Conservation (phyloP, 2,797 vertebrate species). For the Anabas testudineus region DNA sequence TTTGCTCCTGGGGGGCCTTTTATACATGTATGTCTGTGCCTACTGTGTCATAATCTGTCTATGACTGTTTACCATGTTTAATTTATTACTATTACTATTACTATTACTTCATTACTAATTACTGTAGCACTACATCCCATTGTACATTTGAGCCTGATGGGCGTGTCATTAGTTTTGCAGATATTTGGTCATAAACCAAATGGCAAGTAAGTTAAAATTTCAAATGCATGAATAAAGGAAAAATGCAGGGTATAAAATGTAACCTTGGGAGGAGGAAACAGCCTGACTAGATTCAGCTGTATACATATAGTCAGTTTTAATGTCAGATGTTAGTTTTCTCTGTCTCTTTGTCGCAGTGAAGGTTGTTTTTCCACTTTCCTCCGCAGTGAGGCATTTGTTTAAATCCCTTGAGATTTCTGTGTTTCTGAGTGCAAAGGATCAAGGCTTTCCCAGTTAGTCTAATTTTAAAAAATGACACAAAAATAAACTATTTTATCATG, state of each 20-base stretch:
- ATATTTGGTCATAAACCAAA: too few species aligned
- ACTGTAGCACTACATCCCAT: too few species aligned
- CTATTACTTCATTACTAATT: too few species aligned
- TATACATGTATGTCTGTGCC: too few species aligned
- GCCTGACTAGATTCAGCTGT: background rate
- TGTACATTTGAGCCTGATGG: too few species aligned
- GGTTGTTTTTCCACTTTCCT: conserved; percentile 13
- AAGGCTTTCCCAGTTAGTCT: conserved; percentile 11
- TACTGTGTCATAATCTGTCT: too few species aligned
- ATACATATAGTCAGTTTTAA: background rate
- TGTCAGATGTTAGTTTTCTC: background rate
- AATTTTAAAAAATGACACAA: conserved; percentile 8
- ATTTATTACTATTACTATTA: too few species aligned
- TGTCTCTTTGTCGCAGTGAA: background rate
- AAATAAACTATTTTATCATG: conserved; percentile 14
- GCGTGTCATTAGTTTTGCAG: too few species aligned
- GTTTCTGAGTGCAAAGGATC: conserved; percentile 1
- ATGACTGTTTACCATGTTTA: too few species aligned
- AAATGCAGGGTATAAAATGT: background rate
- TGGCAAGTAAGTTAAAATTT: too few species aligned
- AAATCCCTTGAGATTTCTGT: conserved; percentile 21
- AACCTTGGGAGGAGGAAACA: background rate
- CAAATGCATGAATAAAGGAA: too few species aligned
- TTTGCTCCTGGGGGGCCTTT: too few species aligned
- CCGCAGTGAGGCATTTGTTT: conserved; percentile 15